Evolutionary conservation across 2,797 vertebrate genomes (phyloP), one percentile per base, ranked within the genome.

Genomic region (Naso thynnoides): DNA sequence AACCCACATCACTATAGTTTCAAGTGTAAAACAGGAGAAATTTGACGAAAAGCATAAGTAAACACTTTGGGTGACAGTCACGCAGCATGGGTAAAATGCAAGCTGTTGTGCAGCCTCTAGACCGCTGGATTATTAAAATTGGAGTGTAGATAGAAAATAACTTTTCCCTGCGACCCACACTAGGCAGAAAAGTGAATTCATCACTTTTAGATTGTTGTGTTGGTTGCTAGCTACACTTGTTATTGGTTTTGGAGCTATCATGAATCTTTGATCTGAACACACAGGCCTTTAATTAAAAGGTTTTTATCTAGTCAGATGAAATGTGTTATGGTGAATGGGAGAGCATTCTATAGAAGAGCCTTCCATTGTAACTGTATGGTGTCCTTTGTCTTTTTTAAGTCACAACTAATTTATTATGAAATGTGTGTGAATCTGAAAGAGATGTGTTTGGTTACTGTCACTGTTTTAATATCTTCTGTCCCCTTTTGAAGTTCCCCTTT

Each of bases 381-480:
- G 59, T 79, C 65, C 7, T 13, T 29, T 60, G 76, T 84, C 72
- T 79, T 82, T 67, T 87, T 70, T 59, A 18, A 72, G 74, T 84
- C 52, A 14, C 44, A 73, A 76, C 81, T 83, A 70, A 88, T 79
- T 59, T 47, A 38, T 36, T 47, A 68, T 50, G 21, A 65, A 49
- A 41, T 70, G 29, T 77, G 33, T 68, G 75, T 81, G 56, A 78
- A 75, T 72, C 66, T 68, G 26, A 72, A 72, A 49, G 39, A 45
- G 44, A 13, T 71, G 29, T 74, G 48, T 69, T 19, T 76, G 78
- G 85, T 87, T 47, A 63, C 55, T n/a, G n/a, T 82, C 64, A 38
- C 38, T 73, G 60, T 82, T 69, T 72, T 78, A 75, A 81, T 77
- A 64, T 78, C 67, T 66, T 58, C 33, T 78, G 47, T 83, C 48